These are phyloP conservation scores for Malachius bipustulatus DNA, from an alignment of 2,888 invertebrate genomes.

Conservation along the genomic window DNA sequence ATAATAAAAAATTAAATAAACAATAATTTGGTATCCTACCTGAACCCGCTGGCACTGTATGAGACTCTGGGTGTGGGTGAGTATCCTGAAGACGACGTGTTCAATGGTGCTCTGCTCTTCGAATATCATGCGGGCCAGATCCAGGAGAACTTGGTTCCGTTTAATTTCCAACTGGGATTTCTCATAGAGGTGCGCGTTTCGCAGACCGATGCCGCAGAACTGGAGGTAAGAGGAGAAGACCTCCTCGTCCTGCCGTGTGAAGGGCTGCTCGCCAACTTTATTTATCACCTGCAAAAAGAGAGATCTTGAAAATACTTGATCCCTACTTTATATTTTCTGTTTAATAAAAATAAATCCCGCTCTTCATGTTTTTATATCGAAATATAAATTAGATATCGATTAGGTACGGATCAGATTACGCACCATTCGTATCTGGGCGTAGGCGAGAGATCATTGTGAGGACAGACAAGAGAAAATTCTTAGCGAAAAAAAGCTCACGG, in stretches of 20 bases:
- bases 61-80: conserved; percentile 87
- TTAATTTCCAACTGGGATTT: conserved; percentile 90
- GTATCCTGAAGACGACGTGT: conserved; percentile 85
- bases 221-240: conserved; percentile 87
- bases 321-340: too few relatives aligned
- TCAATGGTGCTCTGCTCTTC: conserved; percentile 95
- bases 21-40: conserved; percentile 45
- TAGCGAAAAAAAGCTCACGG: too few relatives aligned
- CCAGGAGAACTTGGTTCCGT: conserved; percentile 86
- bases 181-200: conserved; percentile 93
- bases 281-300: conserved; percentile 76
- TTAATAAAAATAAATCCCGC: too few relatives aligned
- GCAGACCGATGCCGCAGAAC: conserved; percentile 90
- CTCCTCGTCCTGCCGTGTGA: conserved; percentile 78
- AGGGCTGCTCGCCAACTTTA: conserved; percentile 73
- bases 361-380: too few relatives aligned
- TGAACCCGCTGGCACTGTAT: conserved; percentile 92
- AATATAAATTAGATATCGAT: too few relatives aligned
- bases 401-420: too few relatives aligned
- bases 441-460: too few relatives aligned
- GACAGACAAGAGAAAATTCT: too few relatives aligned
- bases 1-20: too few relatives aligned
- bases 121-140: conserved; percentile 92
- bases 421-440: too few relatives aligned
- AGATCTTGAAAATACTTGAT: too few relatives aligned